phyloP scores from a whole-genome alignment of 35 echinoderm and acorn worm species.

The Amphiura filiformis region DNA sequence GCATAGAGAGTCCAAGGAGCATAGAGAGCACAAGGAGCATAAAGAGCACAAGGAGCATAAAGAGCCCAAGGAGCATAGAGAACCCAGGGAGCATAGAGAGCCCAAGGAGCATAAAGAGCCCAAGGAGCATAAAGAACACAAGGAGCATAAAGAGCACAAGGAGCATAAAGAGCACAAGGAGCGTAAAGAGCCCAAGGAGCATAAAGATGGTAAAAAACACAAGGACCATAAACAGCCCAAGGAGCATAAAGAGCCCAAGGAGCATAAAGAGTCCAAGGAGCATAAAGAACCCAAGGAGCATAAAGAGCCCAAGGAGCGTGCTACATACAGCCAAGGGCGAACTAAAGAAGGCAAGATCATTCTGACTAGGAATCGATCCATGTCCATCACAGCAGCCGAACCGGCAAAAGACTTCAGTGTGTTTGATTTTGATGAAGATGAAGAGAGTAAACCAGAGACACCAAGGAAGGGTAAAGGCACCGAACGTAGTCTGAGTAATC shows the following conservation, averaged over 20 bases:
- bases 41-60: background rate
- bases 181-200: background rate
- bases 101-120: too few relatives aligned
- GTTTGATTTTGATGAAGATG: constrained; percentile 33
- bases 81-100: too few relatives aligned
- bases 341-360: constrained; percentile 29
- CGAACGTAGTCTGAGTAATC: background rate
- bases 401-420: constrained; percentile 23
- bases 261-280: background rate
- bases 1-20: background rate
- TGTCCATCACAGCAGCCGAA: constrained; percentile 14
- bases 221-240: background rate
- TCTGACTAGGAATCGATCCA: background rate
- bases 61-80: too few relatives aligned
- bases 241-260: background rate
- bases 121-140: background rate
- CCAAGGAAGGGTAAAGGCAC: background rate
- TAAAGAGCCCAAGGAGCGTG: background rate
- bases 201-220: background rate
- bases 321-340: background rate
- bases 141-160: background rate
- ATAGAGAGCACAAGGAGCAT: background rate
- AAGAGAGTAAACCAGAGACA: background rate
- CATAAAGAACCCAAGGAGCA: background rate
- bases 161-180: background rate